Base-by-base conservation (phyloP, 2,797 vertebrate genomes). In the Mormyrops boulengeri region DNA sequence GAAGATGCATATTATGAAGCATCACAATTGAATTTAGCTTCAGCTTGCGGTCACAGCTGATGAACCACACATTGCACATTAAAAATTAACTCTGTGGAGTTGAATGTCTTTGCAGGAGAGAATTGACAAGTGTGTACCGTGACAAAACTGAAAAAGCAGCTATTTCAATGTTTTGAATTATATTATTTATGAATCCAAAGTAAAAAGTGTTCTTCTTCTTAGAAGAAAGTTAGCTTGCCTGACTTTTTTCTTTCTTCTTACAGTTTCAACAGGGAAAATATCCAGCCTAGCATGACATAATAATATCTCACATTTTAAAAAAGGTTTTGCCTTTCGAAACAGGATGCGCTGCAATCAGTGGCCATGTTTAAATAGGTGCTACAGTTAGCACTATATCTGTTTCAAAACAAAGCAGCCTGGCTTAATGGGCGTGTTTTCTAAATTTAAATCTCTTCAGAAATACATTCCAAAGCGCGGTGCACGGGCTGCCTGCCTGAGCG, bases 1-100 rank as follows among this genome's bases (percentile, higher is more conserved):
- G 94, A 93, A 91, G 94, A 89, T 91, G 92, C 57, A 91, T 92
- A 92, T 94, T 89, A 93, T 93, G 94, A 57, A 55, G 50, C 85
- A 41, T 55, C 30, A 55, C 52, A 86, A 94, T 88, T 89, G 80
- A 92, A 93, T 91, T 90, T 89, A 92, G 89, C 90, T 91, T 92
- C 90, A 92, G 90, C 91, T 80, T 60, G 12, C n/a, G 22, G 89
- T 57, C 84, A 55, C 60, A 30, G 88, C 53, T n/a, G 88, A 90
- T 89, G 49, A 69, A 49, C 80, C 90, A 90, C 86, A 90, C 7
- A 30, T 89, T 87, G 90, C 53, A 73, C 66, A 73, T 73, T 80
- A 88, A 91, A 91, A 91, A 80, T 41, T n/a, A 80, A 88, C 87
- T 88, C 91, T 87, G 90, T 91, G 91, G 86, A 88, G 66, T 90